Base-by-base conservation (phyloP, 1,140 invertebrate species). In the Aphidius gifuensis region DNA sequence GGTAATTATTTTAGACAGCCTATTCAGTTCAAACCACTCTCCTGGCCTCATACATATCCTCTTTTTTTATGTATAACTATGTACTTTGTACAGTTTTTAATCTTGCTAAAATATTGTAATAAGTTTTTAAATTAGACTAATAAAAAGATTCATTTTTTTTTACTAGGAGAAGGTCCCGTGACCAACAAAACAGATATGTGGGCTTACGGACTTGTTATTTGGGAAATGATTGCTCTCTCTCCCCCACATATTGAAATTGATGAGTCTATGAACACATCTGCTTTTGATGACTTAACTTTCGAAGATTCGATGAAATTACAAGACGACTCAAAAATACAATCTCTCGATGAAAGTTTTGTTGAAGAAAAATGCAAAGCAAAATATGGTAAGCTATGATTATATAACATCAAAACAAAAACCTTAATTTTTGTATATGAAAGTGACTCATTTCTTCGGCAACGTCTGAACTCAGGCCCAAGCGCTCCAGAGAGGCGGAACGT, bases 111-210 rank as follows among this genome's bases (percentile, higher is more conserved):
- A 16, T 16, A 16, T 16, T 16, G 16, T 16, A 16, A 16, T 16
- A 16, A 16, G 16, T 16, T 16, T 16, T 16, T 16, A 16, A 16
- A 16, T 16, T 16, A 16, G 16, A 16, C 16, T 16, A 16, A 16
- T 16, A 16, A 16, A 16, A 1, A 1, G 16, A 16, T 16, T 16
- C 16, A 16, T 0, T 16, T 0, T 68, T 65, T 65, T 46, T 64
- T 49, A 64, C n/a, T 73, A 74, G 78, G 83, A 8, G 69, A 77
- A 60, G 77, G 79, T 32, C 75, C 80, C 5, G 84, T 92, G 56
- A 87, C 88, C 9, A 82, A 79, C 64, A 90, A 90, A 78, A 86
- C 88, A 2, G 92, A 94, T 71, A 88, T 94, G 21, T 94, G 91
- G 80, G 81, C 91, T 11, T 89, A 88, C 69, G 92, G 91, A 6